Conservation (phyloP, 2,888 invertebrate genomes). For the Xylota segnis region DNA sequence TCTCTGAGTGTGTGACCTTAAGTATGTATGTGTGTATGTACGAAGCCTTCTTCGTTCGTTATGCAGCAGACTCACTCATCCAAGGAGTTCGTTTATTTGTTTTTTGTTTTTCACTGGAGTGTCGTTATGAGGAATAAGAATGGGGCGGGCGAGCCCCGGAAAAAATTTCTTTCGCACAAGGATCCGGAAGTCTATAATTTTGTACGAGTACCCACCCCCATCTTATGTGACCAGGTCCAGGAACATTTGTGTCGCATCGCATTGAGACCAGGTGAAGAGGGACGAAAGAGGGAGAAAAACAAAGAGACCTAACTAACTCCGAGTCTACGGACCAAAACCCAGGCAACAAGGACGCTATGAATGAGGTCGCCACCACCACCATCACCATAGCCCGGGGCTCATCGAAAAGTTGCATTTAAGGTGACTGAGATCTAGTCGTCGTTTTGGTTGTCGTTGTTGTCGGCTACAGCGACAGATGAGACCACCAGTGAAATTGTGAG, state of each 20-base stretch:
- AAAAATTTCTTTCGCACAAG: slow-evolving; percentile 2
- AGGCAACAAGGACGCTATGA: slow-evolving; percentile 1
- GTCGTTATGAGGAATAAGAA: slow-evolving; percentile 5
- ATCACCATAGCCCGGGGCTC: not conserved
- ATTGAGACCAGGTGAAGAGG: slow-evolving; percentile 8
- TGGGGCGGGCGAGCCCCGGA: slow-evolving; percentile 4
- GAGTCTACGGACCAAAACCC: not conserved
- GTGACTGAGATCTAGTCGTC: slow-evolving; percentile 7
- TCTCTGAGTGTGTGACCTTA: not conserved
- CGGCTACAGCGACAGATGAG: slow-evolving; percentile 19
- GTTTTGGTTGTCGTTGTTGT: not conserved
- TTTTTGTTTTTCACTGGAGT: slow-evolving; percentile 14
- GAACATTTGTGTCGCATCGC: slow-evolving; percentile 7
- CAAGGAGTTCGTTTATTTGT: slow-evolving; percentile 8
- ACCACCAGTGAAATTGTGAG: not conserved
- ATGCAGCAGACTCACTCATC: slow-evolving; percentile 22
- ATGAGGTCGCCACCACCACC: not conserved
- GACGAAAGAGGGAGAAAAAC: not conserved
- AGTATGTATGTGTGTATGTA: too few relatives aligned
- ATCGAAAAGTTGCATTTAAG: slow-evolving; percentile 37
- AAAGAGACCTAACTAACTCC: slow-evolving; percentile 3
- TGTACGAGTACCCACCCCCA: not conserved
- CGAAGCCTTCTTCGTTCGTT: slow-evolving; percentile 1
- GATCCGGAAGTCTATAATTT: slow-evolving; percentile 26
- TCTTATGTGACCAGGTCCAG: not conserved